These are phyloP conservation scores for Oryzias celebensis DNA, from an alignment of 2,113 vertebrate genomes.

Conservation along the genomic window DNA sequence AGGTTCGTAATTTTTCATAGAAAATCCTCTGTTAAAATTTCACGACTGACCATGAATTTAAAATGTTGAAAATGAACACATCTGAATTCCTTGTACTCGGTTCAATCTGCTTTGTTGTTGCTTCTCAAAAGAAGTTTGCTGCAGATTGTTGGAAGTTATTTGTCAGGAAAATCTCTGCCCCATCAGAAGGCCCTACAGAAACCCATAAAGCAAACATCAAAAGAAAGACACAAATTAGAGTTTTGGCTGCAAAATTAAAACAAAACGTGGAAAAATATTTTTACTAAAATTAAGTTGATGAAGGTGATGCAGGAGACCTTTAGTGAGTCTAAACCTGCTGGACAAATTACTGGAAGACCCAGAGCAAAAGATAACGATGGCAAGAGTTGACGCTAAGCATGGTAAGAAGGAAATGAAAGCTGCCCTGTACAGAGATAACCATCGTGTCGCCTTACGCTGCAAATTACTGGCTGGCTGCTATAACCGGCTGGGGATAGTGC, in stretches of 20 bases:
- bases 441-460: constrained; percentile 63
- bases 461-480: constrained; percentile 76
- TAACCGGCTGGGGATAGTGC: constrained; percentile 51
- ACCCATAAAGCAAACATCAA: not conserved
- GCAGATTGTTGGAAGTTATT: constrained; percentile 36
- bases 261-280: constrained; percentile 28
- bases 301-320: constrained; percentile 54
- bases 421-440: constrained; percentile 60
- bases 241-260: not conserved
- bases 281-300: constrained; percentile 47
- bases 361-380: constrained; percentile 43
- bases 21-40: constrained; percentile 53
- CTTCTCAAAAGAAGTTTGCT: constrained; percentile 19
- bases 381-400: constrained; percentile 50
- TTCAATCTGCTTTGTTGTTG: not conserved
- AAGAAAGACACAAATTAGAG: not conserved
- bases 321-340: constrained; percentile 55
- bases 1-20: constrained; percentile 49
- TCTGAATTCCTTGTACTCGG: not conserved
- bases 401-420: constrained; percentile 69
- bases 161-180: constrained; percentile 48
- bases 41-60: constrained; percentile 28
- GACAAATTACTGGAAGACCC: constrained; percentile 61
- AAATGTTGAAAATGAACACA: constrained; percentile 4
- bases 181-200: constrained; percentile 12